Conservation (phyloP, 1,140 invertebrate species). For the Magallana gigas region DNA sequence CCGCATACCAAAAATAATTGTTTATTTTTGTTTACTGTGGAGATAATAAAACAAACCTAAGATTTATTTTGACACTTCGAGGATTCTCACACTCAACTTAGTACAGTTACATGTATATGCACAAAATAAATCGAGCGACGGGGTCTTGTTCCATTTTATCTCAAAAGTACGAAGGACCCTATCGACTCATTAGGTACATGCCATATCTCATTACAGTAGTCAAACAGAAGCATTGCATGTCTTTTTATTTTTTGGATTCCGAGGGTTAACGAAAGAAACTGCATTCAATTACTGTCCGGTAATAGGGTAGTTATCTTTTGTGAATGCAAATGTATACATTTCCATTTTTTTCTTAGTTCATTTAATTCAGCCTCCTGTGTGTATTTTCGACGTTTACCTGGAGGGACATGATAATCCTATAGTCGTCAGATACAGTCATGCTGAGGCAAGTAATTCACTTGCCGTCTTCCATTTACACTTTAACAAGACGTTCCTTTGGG, state of each 20-base stretch:
- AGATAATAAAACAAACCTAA: neutral
- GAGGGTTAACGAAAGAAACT: neutral
- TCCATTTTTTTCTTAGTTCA: neutral
- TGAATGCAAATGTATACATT: slow-evolving; percentile 6
- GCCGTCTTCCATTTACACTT: neutral
- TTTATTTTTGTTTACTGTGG: slow-evolving; percentile 14
- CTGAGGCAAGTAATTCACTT: neutral
- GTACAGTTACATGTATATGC: neutral
- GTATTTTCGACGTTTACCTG: neutral
- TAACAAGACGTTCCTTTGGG: slow-evolving; percentile 19
- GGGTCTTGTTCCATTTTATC: neutral
- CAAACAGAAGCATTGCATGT: neutral
- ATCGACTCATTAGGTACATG: neutral
- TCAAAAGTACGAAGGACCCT: neutral
- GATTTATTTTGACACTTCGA: neutral
- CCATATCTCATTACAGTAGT: neutral
- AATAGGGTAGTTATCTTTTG: neutral
- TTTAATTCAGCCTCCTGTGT: neutral
- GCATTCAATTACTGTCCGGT: neutral
- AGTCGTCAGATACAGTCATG: neutral
- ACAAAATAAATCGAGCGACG: neutral
- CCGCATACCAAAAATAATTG: neutral
- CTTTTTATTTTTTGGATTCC: neutral
- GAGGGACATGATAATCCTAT: neutral
- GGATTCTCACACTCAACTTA: neutral